phyloP scores from a whole-genome alignment of 1,140 invertebrate genomes.

The Tenebrio molitor region DNA sequence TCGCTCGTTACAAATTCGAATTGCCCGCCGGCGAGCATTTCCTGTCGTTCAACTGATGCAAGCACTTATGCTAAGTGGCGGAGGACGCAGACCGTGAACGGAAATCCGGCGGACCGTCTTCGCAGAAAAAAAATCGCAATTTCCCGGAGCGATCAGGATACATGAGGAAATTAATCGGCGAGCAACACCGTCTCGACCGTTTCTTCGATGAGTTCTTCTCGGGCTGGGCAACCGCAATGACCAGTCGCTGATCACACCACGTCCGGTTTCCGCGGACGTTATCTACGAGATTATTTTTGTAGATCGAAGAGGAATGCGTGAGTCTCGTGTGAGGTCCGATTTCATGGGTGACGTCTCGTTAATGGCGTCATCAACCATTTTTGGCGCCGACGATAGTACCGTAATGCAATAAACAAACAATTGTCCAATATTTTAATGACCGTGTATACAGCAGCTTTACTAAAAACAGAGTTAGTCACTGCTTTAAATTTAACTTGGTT shows the following conservation, averaged over 20 bases:
- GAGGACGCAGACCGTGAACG: slow-evolving; percentile 24
- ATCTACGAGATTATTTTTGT: background rate
- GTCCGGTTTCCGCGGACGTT: background rate
- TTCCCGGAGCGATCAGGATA: slow-evolving; percentile 5
- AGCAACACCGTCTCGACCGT: background rate
- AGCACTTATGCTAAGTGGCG: background rate
- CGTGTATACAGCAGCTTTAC: slow-evolving; percentile 2
- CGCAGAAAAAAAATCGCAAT: slow-evolving; percentile 26
- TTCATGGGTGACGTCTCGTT: slow-evolving; percentile 10
- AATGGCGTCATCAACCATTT: slow-evolving; percentile 25
- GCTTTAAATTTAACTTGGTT: slow-evolving; percentile 22
- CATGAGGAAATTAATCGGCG: slow-evolving; percentile 4
- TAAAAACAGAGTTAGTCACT: slow-evolving; percentile 35
- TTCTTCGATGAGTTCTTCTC: background rate
- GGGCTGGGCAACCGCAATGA: background rate
- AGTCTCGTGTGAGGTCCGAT: background rate
- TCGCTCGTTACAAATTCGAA: too few relatives aligned
- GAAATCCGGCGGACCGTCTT: slow-evolving; percentile 31
- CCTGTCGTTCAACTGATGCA: background rate
- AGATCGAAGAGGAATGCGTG: background rate
- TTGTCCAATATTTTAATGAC: slow-evolving; percentile 35
- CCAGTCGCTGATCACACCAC: background rate
- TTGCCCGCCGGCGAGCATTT: too few relatives aligned
- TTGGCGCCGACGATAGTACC: slow-evolving; percentile 13
- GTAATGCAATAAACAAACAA: slow-evolving; percentile 18